Evolutionary conservation across 2,888 invertebrate species (phyloP), one percentile per base, ranked within the genome.

Genomic region (Lypha dubia): DNA sequence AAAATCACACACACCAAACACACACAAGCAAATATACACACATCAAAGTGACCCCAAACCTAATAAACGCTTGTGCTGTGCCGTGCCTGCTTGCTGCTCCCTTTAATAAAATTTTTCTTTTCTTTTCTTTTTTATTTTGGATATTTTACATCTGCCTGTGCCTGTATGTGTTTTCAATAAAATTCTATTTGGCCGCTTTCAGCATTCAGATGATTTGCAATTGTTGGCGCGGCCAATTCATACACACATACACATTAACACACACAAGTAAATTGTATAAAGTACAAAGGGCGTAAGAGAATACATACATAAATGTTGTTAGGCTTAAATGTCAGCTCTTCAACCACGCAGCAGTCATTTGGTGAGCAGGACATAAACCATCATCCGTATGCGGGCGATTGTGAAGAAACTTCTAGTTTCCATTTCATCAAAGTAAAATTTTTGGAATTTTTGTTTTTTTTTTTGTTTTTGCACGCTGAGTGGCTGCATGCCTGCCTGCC

Each of bases 311-410:
- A n/a, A n/a, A 73, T 62, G 73, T 70, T 80, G 77, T 80, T 68
- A 80, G 79, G 76, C 79, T 79, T 49, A 53, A 76, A 67, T 76
- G 67, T 60, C 79, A 73, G 67, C 62, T 46, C 67, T 24, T n/a
- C 53, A 41, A 22, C 68, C 70, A 32, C 20, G 17, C 46, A 53
- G 11, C 49, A 70, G 32, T 41, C 51, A 70, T 8, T 20, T 35
- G 51, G 11, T 68, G 24, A 24, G 70, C 13, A 51, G 56, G 49
- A 20, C 56, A 65, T 58, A 63, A 65, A 65, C 15, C 38, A 35
- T 11, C 38, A 35, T 67, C 0, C 11, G 41, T 63, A 62, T 56
- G 20, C 32, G 2, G 6, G 22, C 17, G 13, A 60, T 22, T 38
- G 28, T 41, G 20, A 24, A 38, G 28, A 49, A 17, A 49, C 8